Evolutionary conservation across 2,888 invertebrate genomes (phyloP).

Genomic region (Schizotus pectinicornis): DNA sequence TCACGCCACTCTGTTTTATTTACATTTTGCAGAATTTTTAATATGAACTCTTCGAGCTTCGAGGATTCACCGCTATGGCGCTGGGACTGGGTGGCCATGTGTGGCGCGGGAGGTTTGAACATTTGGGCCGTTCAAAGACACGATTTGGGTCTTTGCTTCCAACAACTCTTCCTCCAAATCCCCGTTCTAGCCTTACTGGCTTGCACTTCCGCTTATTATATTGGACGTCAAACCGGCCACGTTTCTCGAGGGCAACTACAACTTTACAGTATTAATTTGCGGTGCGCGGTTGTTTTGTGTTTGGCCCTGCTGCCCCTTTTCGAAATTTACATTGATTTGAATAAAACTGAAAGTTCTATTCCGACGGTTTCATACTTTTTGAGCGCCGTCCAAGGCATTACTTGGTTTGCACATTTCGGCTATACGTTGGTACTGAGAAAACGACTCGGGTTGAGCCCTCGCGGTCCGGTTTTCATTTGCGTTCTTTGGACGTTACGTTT

Average conservation of each 20-base stretch:
- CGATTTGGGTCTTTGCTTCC: constrained; percentile 86
- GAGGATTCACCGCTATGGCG: constrained; percentile 38
- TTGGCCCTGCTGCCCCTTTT: constrained; percentile 73
- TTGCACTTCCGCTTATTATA: constrained; percentile 79
- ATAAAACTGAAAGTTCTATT: constrained; percentile 59
- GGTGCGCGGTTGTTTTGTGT: constrained; percentile 68
- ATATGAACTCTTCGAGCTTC: constrained; percentile 9
- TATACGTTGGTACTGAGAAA: constrained; percentile 73
- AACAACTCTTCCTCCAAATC: constrained; percentile 79
- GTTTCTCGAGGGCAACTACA: constrained; percentile 69
- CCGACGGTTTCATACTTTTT: constrained; percentile 75
- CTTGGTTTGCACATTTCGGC: constrained; percentile 84
- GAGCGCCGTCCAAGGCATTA: constrained; percentile 72
- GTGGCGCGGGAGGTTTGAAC: constrained; percentile 73
- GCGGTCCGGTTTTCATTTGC: constrained; percentile 75
- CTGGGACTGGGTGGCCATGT: constrained; percentile 80
- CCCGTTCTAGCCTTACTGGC: constrained; percentile 78
- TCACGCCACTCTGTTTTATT: no score
- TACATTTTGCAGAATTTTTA: constrained; percentile 11
- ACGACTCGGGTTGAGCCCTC: constrained; percentile 68
- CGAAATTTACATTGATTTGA: constrained; percentile 70
- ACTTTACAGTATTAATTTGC: constrained; percentile 67
- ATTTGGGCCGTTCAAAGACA: constrained; percentile 73
- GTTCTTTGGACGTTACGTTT: constrained; percentile 74
- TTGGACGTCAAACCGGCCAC: constrained; percentile 71